phyloP scores from a whole-genome alignment of 2,797 vertebrate genomes.

The Myripristis jacobus region DNA sequence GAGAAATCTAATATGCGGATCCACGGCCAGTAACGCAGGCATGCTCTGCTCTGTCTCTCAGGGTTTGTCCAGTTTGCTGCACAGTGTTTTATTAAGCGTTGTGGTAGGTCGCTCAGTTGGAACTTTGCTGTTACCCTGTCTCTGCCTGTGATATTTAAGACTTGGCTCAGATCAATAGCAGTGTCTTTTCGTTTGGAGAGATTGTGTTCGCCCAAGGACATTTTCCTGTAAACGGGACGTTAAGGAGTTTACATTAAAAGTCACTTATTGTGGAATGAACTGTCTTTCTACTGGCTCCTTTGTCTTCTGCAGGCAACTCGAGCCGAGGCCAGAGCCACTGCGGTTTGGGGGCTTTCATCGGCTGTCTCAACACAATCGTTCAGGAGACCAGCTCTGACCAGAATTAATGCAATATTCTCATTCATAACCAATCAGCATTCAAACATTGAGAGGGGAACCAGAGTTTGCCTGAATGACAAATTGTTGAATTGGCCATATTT shows the following conservation, averaged over 20 bases:
- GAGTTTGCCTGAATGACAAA: slow-evolving; percentile 80
- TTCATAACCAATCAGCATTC: slow-evolving; percentile 77
- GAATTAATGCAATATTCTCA: slow-evolving; percentile 80
- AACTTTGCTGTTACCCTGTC: slow-evolving; percentile 68
- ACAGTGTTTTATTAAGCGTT: slow-evolving; percentile 78
- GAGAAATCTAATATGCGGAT: slow-evolving; percentile 74
- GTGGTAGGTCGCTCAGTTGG: slow-evolving; percentile 79
- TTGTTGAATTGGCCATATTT: slow-evolving; percentile 76
- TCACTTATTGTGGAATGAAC: slow-evolving; percentile 77
- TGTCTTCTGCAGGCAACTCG: slow-evolving; percentile 79
- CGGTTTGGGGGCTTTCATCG: slow-evolving; percentile 81
- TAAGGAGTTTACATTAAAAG: slow-evolving; percentile 81
- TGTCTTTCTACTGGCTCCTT: slow-evolving; percentile 82
- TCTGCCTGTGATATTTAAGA: slow-evolving; percentile 81
- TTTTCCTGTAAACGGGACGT: slow-evolving; percentile 82
- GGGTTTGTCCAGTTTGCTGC: slow-evolving; percentile 70
- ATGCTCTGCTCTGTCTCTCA: slow-evolving; percentile 72
- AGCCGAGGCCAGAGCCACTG: slow-evolving; percentile 74
- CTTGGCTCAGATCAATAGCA: slow-evolving; percentile 78
- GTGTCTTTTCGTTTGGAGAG: slow-evolving; percentile 76
- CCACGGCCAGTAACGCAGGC: slow-evolving; percentile 66
- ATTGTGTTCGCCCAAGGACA: slow-evolving; percentile 80
- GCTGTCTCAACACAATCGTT: slow-evolving; percentile 77
- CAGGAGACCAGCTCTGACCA: slow-evolving; percentile 77
- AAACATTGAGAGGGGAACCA: slow-evolving; percentile 70